These are phyloP conservation scores for Leptogaster cylindrica DNA, from an alignment of 2,888 invertebrate species.

Conservation along the genomic window DNA sequence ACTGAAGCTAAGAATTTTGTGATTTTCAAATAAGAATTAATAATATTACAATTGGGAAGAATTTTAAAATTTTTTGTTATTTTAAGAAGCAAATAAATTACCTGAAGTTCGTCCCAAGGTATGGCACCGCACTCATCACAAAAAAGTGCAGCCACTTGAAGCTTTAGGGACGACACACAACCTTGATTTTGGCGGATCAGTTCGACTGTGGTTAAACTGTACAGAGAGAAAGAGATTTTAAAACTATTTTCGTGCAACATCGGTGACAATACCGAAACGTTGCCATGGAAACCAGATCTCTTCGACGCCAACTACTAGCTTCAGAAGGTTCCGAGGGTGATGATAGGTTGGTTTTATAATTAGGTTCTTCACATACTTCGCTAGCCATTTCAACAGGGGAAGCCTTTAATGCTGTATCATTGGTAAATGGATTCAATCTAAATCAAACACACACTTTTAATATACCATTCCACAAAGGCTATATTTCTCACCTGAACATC, in stretches of 20 bases:
- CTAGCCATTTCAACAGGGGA: constrained; percentile 77
- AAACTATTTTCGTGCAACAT: constrained; percentile 43
- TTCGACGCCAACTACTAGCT: constrained; percentile 77
- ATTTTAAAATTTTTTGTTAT: background rate
- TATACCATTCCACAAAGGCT: background rate
- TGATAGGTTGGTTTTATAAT: constrained; percentile 68
- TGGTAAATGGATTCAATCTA: constrained; percentile 62
- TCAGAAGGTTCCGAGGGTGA: constrained; percentile 85
- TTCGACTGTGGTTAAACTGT: constrained; percentile 78
- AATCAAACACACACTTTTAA: background rate
- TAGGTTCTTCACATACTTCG: constrained; percentile 79
- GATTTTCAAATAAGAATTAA: constrained; percentile 6
- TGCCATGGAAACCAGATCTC: constrained; percentile 73
- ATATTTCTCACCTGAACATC: constrained; percentile 67
- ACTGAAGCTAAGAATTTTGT: constrained; percentile 27
- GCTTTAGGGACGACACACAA: constrained; percentile 69
- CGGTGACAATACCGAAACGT: constrained; percentile 63
- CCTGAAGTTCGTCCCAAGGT: constrained; percentile 95
- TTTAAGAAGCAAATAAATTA: constrained; percentile 57
- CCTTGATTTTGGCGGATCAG: constrained; percentile 74
- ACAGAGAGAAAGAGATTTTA: constrained; percentile 56
- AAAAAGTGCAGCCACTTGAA: constrained; percentile 74
- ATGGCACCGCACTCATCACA: constrained; percentile 87
- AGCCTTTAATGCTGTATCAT: constrained; percentile 62
- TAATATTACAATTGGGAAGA: constrained; percentile 1